Conservation (phyloP, 1,140 invertebrate species). For the Magallana gigas region DNA sequence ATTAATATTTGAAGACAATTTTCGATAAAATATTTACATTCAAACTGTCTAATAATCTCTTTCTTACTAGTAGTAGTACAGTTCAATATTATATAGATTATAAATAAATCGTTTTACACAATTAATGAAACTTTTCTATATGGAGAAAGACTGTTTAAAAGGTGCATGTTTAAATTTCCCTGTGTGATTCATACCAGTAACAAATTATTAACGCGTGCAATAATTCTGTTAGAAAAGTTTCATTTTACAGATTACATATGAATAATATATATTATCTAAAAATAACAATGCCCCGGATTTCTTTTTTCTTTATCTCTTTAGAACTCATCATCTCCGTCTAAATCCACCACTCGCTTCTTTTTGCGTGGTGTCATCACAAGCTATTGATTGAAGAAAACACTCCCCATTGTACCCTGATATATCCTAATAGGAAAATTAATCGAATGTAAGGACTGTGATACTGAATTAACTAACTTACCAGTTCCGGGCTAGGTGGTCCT, state of each 20-base stretch:
- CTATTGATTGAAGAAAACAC: constrained; percentile 8
- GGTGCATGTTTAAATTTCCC: too few species aligned
- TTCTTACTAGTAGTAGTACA: too few species aligned
- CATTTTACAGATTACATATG: neutral
- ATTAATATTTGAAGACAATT: too few species aligned
- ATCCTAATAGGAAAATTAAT: neutral
- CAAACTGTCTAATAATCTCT: too few species aligned
- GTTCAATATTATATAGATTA: too few species aligned
- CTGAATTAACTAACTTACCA: constrained; percentile 1
- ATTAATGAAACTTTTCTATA: constrained; percentile 9
- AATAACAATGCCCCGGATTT: too few species aligned
- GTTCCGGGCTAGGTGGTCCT: neutral
- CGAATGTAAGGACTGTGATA: neutral
- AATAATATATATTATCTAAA: neutral
- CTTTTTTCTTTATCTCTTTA: neutral
- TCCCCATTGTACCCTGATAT: neutral
- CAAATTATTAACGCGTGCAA: too few species aligned
- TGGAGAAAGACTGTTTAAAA: too few species aligned
- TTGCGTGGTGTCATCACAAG: neutral
- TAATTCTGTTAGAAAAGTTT: neutral
- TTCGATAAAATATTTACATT: too few species aligned
- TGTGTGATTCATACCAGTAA: too few species aligned
- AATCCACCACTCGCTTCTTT: neutral
- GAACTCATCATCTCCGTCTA: neutral
- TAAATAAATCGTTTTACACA: neutral